These are phyloP conservation scores for Phaetusa simplex DNA, from an alignment of 2,113 vertebrate species.

Conservation along the genomic window DNA sequence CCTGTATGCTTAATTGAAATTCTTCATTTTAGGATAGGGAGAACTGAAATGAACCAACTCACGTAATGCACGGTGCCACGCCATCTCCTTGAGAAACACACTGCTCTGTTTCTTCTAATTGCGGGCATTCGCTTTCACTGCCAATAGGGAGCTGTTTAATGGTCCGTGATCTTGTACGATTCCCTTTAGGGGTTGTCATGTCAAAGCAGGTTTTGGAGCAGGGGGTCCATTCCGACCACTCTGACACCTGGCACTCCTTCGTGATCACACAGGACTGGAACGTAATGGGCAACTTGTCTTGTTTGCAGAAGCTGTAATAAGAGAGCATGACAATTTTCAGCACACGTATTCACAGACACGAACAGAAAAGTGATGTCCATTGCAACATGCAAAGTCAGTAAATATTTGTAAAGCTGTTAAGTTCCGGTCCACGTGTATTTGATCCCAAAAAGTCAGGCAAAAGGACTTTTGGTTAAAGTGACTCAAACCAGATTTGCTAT, in stretches of 20 bases:
- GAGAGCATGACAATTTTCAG: constrained; percentile 2
- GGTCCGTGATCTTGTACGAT: constrained; percentile 77
- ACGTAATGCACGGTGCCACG: constrained; percentile 85
- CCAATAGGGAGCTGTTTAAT: constrained; percentile 85
- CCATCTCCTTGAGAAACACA: constrained; percentile 82
- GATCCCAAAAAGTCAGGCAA: neutral
- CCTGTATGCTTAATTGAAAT: accelerated
- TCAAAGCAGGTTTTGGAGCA: constrained; percentile 88
- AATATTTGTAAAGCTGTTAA: neutral
- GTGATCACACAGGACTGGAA: constrained; percentile 91
- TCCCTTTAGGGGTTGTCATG: constrained; percentile 74
- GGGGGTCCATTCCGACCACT: constrained; percentile 88
- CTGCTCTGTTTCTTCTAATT: constrained; percentile 81
- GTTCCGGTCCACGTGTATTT: neutral
- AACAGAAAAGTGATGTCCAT: neutral
- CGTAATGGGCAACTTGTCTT: constrained; percentile 85
- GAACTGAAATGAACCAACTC: constrained; percentile 61
- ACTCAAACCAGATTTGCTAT: neutral
- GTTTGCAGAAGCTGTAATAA: constrained; percentile 84
- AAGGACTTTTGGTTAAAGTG: neutral
- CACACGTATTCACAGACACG: neutral
- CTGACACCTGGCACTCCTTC: constrained; percentile 87
- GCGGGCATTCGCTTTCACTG: constrained; percentile 80
- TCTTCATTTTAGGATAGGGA: neutral
- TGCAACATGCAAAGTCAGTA: neutral